These are phyloP conservation scores for Trichonephila clavata DNA, from an alignment of 1,140 invertebrate genomes.

Conservation along the genomic window DNA sequence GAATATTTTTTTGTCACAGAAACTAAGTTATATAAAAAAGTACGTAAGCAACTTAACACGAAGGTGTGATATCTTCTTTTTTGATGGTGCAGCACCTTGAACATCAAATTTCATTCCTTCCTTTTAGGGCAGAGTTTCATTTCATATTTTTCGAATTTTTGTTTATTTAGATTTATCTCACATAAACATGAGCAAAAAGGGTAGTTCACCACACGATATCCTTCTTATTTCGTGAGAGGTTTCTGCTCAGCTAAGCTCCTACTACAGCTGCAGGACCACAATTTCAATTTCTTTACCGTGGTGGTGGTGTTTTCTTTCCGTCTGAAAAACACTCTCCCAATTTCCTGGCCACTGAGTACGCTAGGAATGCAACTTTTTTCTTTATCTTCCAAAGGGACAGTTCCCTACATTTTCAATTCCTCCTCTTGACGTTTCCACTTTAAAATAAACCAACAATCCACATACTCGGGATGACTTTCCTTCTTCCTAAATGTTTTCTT, in stretches of 20 bases:
- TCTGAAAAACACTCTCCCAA: neutral
- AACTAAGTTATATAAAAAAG: no score
- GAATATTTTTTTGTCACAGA: no score
- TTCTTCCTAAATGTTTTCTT: neutral
- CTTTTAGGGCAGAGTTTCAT: no score
- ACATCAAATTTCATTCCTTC: no score
- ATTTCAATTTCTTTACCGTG: neutral
- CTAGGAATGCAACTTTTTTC: neutral
- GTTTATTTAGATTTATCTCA: no score
- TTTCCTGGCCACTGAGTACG: neutral
- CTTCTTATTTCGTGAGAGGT: no score
- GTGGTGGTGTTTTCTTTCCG: neutral
- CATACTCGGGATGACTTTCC: neutral
- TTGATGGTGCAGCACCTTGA: no score
- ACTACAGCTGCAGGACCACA: neutral
- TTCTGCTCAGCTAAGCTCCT: neutral
- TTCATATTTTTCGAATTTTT: no score
- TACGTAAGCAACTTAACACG: no score
- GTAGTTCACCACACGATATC: no score
- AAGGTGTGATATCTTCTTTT: no score
- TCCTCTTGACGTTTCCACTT: neutral
- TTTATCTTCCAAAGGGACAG: neutral
- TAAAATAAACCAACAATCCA: constrained; percentile 13
- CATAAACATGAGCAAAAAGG: no score
- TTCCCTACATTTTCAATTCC: neutral